Base-by-base conservation (phyloP, 2,113 vertebrate species). In the Oryzias curvinotus region DNA sequence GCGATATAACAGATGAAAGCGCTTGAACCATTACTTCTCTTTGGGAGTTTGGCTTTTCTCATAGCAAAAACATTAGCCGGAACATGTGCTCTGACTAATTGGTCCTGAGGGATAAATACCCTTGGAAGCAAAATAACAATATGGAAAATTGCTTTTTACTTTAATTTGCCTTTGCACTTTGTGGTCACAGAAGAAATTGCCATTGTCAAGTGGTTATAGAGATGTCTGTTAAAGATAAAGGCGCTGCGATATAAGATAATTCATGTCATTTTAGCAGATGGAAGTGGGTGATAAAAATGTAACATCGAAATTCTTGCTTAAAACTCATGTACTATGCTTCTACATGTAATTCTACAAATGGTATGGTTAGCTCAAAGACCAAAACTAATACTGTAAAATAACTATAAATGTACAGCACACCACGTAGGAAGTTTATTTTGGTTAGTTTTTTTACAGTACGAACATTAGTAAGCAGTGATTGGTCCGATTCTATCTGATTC, bases 1-100 rank as follows among this genome's bases (percentile, higher is more conserved):
- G 83, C 82, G 77, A 77, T 74, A 72, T 60, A 70, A 45, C 77
- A 84, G 82, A 36, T 36, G 36, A 65, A 69, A 64, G 51, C 62
- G 52, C 17, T 59, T 54, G 65, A 46, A 19, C 57, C 74, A 75
- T 78, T 65, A 73, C 70, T 86, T 72, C 52, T 74, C 59, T 80
- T 53, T 61, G 73, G 45, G 58, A 73, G 75, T 59, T 18, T 36
- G 13, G 69, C 71, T 64, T 75, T 65, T 69, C 73, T 65, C 76
- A 73, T 77, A 61, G 82, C 52, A 77, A 87, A 79, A 64, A 14
- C 70, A 61, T 73, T 67, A 80, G 25, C 16, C 26, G 1, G 4
- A 54, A 41, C 75, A 75, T 53, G 45, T 52, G 74, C 62, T 61
- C 50, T 57, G 69, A 71, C 45, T 75, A 72, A 82, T 54, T 65